phyloP scores from a whole-genome alignment of 1,140 invertebrate species.

The Scaptomyza montana region DNA sequence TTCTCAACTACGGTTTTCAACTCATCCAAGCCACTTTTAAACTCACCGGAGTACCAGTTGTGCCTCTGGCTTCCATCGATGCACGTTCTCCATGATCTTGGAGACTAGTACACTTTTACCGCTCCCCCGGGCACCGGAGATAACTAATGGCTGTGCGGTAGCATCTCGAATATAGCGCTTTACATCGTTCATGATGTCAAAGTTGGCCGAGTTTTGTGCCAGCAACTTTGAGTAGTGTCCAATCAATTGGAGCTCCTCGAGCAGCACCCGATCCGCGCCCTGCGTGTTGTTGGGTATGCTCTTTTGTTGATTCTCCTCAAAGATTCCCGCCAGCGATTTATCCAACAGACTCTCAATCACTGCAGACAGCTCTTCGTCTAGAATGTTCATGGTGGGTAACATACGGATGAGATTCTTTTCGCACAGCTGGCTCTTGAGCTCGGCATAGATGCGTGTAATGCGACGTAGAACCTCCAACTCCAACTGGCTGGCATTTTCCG shows the following conservation, averaged over 20 bases:
- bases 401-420: slow-evolving; percentile 87
- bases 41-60: slow-evolving; percentile 76
- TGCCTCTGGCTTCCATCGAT: slow-evolving; percentile 88
- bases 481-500: slow-evolving; percentile 83
- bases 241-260: slow-evolving; percentile 86
- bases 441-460: slow-evolving; percentile 88
- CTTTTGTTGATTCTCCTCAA: slow-evolving; percentile 85
- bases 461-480: slow-evolving; percentile 87
- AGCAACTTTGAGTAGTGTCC: slow-evolving; percentile 86
- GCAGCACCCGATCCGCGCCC: slow-evolving; percentile 77
- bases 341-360: slow-evolving; percentile 85
- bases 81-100: slow-evolving; percentile 87
- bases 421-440: slow-evolving; percentile 87
- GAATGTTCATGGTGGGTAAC: slow-evolving; percentile 86
- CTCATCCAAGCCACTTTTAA: background rate
- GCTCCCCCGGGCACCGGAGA: slow-evolving; percentile 91
- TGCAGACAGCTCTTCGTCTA: slow-evolving; percentile 86
- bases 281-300: slow-evolving; percentile 81
- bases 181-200: slow-evolving; percentile 85
- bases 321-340: slow-evolving; percentile 85
- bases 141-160: slow-evolving; percentile 87
- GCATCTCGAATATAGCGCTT: slow-evolving; percentile 89
- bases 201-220: slow-evolving; percentile 82
- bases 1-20: too few relatives aligned
- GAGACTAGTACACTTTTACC: slow-evolving; percentile 92